These are phyloP conservation scores for Goniozus legneri DNA, from an alignment of 1,140 invertebrate species.

Conservation along the genomic window DNA sequence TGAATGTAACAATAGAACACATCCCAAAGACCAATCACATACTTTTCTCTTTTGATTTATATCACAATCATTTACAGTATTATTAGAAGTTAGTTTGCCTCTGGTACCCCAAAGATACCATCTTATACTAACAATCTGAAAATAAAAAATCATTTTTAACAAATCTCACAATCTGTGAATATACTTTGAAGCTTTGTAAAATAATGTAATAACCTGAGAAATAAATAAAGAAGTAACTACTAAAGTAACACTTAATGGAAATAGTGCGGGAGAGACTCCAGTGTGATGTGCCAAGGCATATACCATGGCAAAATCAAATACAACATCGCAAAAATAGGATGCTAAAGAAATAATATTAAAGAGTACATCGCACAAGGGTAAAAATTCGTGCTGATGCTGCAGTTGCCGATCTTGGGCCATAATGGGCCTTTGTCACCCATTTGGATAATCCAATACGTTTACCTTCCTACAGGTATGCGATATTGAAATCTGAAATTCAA, in stretches of 20 bases:
- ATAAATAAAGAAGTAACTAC: slow-evolving; percentile 69
- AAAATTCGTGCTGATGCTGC: slow-evolving; percentile 63
- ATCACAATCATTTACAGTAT: slow-evolving; percentile 23
- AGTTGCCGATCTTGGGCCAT: slow-evolving; percentile 50
- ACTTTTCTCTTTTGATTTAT: slow-evolving; percentile 33
- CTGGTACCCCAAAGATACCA: slow-evolving; percentile 53
- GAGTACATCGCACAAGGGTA: slow-evolving; percentile 82
- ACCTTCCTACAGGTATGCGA: slow-evolving; percentile 4
- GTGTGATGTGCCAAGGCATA: slow-evolving; percentile 71
- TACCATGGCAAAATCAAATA: slow-evolving; percentile 81
- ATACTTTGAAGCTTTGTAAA: neutral
- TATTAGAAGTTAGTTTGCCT: slow-evolving; percentile 38
- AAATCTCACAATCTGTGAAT: neutral
- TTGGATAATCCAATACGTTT: slow-evolving; percentile 42
- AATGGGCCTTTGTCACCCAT: slow-evolving; percentile 51
- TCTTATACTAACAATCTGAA: slow-evolving; percentile 45
- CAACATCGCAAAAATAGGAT: slow-evolving; percentile 88
- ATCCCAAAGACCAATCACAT: slow-evolving; percentile 44
- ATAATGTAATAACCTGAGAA: slow-evolving; percentile 61
- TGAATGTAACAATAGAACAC: slow-evolving; percentile 67
- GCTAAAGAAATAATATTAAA: slow-evolving; percentile 89
- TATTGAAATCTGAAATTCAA: neutral
- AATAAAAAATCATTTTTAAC: slow-evolving; percentile 2
- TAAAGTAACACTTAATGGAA: slow-evolving; percentile 63
- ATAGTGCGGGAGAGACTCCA: slow-evolving; percentile 59